Percentiles rank a stretch among this genome's conserved stretches.
phyloP scores from a whole-genome alignment of 2,113 vertebrate genomes.

The Chloebia gouldiae region DNA sequence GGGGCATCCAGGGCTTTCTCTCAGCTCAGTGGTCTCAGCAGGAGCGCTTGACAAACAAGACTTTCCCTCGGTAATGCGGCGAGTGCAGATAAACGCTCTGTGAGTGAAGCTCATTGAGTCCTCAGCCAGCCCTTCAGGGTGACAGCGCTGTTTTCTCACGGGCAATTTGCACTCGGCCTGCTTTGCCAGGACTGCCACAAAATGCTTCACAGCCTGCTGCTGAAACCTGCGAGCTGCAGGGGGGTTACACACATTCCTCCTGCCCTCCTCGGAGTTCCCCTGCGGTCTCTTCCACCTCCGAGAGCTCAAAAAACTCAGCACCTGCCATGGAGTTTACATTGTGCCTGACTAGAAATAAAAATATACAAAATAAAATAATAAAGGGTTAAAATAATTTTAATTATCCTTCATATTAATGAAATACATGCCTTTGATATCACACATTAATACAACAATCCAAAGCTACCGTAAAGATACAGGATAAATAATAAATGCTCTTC shows the following conservation, averaged over 20 bases:
- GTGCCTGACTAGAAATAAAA: neutral
- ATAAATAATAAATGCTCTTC: neutral
- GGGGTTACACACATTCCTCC: neutral
- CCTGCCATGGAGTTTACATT: neutral
- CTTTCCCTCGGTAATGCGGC: neutral
- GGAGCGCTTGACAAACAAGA: neutral
- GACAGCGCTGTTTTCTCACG: neutral
- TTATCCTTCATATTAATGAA: neutral
- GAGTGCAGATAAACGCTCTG: neutral
- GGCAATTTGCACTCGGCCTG: neutral
- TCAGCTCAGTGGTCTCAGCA: conserved; percentile 6
- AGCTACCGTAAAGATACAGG: neutral
- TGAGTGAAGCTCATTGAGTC: neutral
- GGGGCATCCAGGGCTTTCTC: neutral
- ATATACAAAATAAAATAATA: fast-evolving
- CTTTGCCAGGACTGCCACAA: neutral
- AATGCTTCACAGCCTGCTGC: neutral
- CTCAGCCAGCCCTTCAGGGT: neutral
- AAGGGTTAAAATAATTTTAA: neutral
- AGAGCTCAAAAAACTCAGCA: neutral
- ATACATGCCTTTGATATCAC: neutral
- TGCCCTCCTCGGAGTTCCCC: neutral
- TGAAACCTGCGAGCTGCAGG: neutral
- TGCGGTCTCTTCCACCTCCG: neutral
- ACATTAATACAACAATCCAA: neutral